Percentiles rank a stretch among this genome's conserved stretches.
Conservation (phyloP, 2,888 invertebrate genomes). For the Zaprionus obscuricornis region DNA sequence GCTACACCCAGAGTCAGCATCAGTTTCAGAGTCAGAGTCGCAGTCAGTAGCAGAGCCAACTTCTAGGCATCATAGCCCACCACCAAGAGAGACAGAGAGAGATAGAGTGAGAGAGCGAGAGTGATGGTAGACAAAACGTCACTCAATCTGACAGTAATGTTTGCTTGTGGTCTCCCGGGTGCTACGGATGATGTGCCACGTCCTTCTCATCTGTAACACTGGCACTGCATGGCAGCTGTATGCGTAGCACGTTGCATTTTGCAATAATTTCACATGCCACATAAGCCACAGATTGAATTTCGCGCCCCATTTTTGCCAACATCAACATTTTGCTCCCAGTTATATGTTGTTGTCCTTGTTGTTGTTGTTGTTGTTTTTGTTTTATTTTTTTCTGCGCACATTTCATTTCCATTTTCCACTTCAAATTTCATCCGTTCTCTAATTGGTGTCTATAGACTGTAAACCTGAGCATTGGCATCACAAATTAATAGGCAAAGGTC, state of each 20-base stretch:
- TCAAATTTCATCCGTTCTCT: constrained; percentile 39
- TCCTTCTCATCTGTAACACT: constrained; percentile 2
- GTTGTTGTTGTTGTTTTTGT: too few species aligned
- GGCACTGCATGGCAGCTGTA: background rate
- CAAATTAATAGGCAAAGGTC: constrained; percentile 46
- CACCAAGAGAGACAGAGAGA: background rate
- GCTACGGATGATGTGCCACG: too few species aligned
- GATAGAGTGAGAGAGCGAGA: background rate
- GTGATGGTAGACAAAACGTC: constrained; percentile 11
- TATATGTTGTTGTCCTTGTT: too few species aligned
- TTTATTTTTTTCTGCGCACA: constrained; percentile 8
- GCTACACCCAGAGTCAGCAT: constrained; percentile 39
- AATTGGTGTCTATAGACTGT: constrained; percentile 62
- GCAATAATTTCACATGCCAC: constrained; percentile 40
- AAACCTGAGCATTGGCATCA: constrained; percentile 41
- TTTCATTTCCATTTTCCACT: constrained; percentile 28
- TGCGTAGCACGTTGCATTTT: constrained; percentile 12
- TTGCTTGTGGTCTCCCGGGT: constrained; percentile 18
- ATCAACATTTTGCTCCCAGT: background rate
- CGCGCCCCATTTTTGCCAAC: background rate
- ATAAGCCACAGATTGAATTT: constrained; percentile 35
- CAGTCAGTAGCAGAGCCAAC: constrained; percentile 29
- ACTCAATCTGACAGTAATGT: constrained; percentile 43
- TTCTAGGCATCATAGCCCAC: constrained; percentile 15
- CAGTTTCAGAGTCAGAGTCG: constrained; percentile 18